phyloP scores from a whole-genome alignment of 2,797 vertebrate species.

The Arctocebus calabarensis region DNA sequence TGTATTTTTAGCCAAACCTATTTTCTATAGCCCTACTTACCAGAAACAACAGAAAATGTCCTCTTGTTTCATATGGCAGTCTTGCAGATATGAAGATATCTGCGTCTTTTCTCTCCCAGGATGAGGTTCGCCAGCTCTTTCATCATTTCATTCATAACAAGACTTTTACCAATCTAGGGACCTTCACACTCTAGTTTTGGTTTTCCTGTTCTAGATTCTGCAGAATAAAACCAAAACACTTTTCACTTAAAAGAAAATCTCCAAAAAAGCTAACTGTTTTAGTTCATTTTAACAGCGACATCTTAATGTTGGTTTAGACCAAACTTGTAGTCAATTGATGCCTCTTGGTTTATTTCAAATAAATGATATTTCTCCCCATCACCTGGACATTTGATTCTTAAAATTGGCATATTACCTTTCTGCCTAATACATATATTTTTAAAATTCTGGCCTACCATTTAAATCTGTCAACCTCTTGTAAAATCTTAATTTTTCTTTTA shows the following conservation, averaged over 20 bases:
- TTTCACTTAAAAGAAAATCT: not conserved
- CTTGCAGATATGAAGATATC: not conserved
- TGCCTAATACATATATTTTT: not conserved
- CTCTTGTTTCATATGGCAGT: not conserved
- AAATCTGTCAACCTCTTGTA: constrained; percentile 27
- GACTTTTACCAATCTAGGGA: not conserved
- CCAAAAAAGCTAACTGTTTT: not conserved
- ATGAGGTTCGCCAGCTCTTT: not conserved
- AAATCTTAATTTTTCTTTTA: constrained; percentile 49
- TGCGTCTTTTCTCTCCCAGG: not conserved
- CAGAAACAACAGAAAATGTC: not conserved
- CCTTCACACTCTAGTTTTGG: not conserved
- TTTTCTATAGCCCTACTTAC: not conserved
- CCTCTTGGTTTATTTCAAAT: constrained; percentile 13
- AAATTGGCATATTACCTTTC: not conserved
- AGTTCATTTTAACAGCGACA: not conserved
- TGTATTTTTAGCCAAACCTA: not conserved
- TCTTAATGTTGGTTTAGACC: not conserved
- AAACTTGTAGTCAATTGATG: not conserved
- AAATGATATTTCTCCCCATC: not conserved
- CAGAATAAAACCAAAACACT: not conserved
- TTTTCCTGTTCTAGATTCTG: constrained; percentile 36
- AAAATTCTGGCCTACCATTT: constrained; percentile 57
- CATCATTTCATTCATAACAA: not conserved
- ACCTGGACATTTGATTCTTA: not conserved